Evolutionary conservation across 2,797 vertebrate genomes (phyloP).

Genomic region (Gobio occitaniae): DNA sequence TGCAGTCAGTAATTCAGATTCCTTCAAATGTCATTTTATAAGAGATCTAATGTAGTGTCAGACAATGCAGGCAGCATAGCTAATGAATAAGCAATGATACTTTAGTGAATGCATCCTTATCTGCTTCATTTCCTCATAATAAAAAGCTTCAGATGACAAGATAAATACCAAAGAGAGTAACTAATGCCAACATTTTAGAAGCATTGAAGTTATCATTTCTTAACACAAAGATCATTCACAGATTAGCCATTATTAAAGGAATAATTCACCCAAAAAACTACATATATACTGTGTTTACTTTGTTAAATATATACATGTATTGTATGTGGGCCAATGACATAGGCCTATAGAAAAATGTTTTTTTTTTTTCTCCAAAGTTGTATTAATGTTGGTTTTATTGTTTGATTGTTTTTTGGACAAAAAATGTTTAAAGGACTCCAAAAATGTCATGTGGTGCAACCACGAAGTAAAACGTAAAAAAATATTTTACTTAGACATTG

Average conservation of each 20-base stretch:
- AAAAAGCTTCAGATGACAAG: constrained; percentile 31
- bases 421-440: background rate
- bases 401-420: background rate
- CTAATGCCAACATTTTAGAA: background rate
- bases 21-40: constrained; percentile 20
- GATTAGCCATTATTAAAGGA: background rate
- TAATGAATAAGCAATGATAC: constrained; percentile 50
- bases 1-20: constrained; percentile 41
- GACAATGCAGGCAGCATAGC: constrained; percentile 11
- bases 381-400: background rate
- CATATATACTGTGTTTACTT: background rate
- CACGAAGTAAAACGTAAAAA: background rate
- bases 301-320: background rate
- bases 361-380: background rate
- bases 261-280: background rate
- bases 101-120: constrained; percentile 34
- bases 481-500: background rate
- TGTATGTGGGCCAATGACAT: background rate
- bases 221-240: background rate
- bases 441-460: background rate
- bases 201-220: background rate
- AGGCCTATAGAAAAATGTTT: too few species aligned
- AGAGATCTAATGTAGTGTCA: constrained; percentile 4
- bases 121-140: constrained; percentile 38
- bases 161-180: constrained; percentile 36